Evolutionary conservation across 2,797 vertebrate genomes (phyloP).

Genomic region (Phrynocephalus guinanensis): DNA sequence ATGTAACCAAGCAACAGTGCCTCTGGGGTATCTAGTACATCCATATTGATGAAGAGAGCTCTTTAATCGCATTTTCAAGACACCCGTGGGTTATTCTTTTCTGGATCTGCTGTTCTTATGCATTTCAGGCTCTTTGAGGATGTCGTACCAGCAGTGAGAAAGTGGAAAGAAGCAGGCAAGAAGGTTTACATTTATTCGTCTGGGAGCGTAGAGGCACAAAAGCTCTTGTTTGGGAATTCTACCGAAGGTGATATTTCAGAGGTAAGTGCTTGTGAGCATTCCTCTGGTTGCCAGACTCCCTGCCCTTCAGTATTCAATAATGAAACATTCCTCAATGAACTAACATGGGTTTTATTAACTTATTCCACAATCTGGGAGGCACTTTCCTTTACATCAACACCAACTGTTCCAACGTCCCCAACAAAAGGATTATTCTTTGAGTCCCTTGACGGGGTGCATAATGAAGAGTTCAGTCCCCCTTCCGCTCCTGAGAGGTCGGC

Average conservation of each 20-base stretch:
- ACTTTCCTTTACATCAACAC: too few species aligned
- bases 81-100: slow-evolving; percentile 17
- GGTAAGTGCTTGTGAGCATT: slow-evolving; percentile 70
- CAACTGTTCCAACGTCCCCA: too few species aligned
- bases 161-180: slow-evolving; percentile 88
- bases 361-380: too few species aligned
- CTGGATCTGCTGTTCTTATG: slow-evolving; percentile 34
- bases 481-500: too few species aligned
- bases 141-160: slow-evolving; percentile 89
- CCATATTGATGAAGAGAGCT: not conserved
- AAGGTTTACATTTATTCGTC: slow-evolving; percentile 96
- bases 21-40: not conserved
- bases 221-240: slow-evolving; percentile 92
- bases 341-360: too few species aligned
- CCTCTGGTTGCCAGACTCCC: too few species aligned
- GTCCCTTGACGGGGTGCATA: too few species aligned
- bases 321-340: too few species aligned
- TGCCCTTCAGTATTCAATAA: too few species aligned
- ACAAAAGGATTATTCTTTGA: too few species aligned
- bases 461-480: too few species aligned
- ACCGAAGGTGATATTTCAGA: slow-evolving; percentile 93
- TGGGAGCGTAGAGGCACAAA: slow-evolving; percentile 95
- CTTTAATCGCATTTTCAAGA: not conserved
- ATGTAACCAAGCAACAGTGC: not conserved
- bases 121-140: slow-evolving; percentile 89